Conservation (phyloP, 2,888 invertebrate genomes). For the Phalangium opilio region DNA sequence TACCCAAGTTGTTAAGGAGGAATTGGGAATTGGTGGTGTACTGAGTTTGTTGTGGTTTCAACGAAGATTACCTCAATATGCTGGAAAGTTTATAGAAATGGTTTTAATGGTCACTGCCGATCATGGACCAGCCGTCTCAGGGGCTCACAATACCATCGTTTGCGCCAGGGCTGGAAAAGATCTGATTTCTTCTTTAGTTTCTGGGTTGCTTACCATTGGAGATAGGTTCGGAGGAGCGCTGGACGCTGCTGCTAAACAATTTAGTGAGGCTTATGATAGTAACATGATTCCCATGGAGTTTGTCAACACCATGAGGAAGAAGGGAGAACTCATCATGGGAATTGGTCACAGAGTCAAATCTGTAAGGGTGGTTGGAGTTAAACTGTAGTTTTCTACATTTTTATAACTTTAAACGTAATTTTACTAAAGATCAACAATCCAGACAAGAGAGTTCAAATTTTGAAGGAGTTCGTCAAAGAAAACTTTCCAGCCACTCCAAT, state of each 20-base stretch:
- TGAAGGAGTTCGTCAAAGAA: conserved; percentile 86
- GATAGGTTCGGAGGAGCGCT: conserved; percentile 97
- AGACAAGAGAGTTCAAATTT: conserved; percentile 90
- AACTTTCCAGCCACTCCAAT: conserved; percentile 87
- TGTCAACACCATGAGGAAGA: conserved; percentile 91
- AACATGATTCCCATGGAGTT: conserved; percentile 94
- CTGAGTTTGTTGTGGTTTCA: conserved; percentile 98
- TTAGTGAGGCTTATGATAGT: conserved; percentile 88
- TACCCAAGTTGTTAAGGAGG: conserved; percentile 66
- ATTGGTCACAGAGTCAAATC: conserved; percentile 80
- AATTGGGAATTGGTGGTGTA: conserved; percentile 94
- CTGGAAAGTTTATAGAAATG: conserved; percentile 96
- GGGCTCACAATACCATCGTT: conserved; percentile 96
- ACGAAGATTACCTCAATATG: conserved; percentile 79
- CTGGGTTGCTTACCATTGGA: conserved; percentile 92
- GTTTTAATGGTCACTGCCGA: conserved; percentile 91
- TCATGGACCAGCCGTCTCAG: conserved; percentile 96
- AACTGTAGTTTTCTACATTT: no score
- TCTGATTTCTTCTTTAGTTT: conserved; percentile 85
- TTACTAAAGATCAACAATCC: conserved; percentile 76
- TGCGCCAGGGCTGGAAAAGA: conserved; percentile 95
- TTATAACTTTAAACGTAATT: conserved; percentile 1
- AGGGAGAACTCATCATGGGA: conserved; percentile 97
- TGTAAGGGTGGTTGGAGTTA: no score
- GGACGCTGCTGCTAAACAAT: conserved; percentile 94